Evolutionary conservation across 2,797 vertebrate species (phyloP).

Genomic region (Spinus olivaceus): DNA sequence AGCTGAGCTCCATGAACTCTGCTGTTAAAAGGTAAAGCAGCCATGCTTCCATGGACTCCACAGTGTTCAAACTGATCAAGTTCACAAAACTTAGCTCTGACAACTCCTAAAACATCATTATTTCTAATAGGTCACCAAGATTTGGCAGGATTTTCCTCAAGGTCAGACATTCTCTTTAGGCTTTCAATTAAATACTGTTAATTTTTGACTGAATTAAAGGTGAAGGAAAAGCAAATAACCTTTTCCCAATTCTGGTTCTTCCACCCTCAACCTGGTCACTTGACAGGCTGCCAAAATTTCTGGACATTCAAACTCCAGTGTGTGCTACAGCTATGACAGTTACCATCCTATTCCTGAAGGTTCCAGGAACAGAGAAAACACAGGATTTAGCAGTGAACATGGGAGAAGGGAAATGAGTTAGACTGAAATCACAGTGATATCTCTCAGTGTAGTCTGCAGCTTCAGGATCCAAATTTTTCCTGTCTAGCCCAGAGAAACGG

Average conservation of each 20-base stretch:
- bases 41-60: not conserved
- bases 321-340: not conserved
- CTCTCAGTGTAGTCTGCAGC: not conserved
- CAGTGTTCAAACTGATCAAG: not conserved
- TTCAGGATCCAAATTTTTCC: not conserved
- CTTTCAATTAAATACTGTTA: not conserved
- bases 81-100: not conserved
- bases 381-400: not conserved
- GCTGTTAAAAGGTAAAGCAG: not conserved
- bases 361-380: not conserved
- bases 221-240: constrained; percentile 24
- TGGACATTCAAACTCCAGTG: not conserved
- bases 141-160: not conserved
- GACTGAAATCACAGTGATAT: not conserved
- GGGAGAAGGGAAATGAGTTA: not conserved
- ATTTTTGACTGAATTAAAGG: constrained; percentile 7
- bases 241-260: not conserved
- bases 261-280: not conserved
- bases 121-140: not conserved
- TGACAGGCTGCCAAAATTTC: constrained; percentile 10
- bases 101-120: not conserved
- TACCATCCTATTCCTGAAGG: not conserved
- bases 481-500: not conserved
- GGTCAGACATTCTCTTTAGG: not conserved
- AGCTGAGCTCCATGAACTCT: not conserved